Conservation (phyloP, 1,140 invertebrate genomes). For the Pseudomyrmex sp. region DNA sequence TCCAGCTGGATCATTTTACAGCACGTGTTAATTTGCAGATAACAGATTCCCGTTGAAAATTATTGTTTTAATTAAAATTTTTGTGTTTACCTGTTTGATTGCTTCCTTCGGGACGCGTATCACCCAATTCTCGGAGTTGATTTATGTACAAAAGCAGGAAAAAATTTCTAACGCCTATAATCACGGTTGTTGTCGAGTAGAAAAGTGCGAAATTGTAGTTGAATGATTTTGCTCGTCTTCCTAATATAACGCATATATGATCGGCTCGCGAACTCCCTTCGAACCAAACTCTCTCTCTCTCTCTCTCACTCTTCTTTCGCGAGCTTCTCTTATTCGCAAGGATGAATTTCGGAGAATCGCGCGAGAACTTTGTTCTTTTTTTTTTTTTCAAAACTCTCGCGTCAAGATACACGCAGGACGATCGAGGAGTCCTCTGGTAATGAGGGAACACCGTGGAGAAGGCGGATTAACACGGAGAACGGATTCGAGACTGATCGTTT, state of each 20-base stretch:
- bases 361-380: slow-evolving; percentile 5
- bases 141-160: slow-evolving; percentile 1
- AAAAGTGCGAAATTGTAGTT: slow-evolving; percentile 86
- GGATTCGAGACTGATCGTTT: slow-evolving; percentile 79
- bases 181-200: slow-evolving; percentile 58
- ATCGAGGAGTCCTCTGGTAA: no score
- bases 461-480: slow-evolving; percentile 70
- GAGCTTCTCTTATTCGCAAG: not conserved
- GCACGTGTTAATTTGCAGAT: not conserved
- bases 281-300: not conserved
- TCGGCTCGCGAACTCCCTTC: slow-evolving; percentile 7
- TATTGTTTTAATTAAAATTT: not conserved
- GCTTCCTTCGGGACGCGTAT: slow-evolving; percentile 40
- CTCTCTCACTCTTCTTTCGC: not conserved
- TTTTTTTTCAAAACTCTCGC: not conserved
- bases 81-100: slow-evolving; percentile 40
- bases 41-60: not conserved
- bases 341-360: not conserved
- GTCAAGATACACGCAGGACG: not conserved
- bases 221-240: slow-evolving; percentile 85
- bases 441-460: no score
- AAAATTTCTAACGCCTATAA: slow-evolving; percentile 10
- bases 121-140: slow-evolving; percentile 1
- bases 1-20: slow-evolving; percentile 5
- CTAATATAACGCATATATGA: slow-evolving; percentile 84